Conservation (phyloP, 1,140 invertebrate species). For the Sarcophaga peregrina region DNA sequence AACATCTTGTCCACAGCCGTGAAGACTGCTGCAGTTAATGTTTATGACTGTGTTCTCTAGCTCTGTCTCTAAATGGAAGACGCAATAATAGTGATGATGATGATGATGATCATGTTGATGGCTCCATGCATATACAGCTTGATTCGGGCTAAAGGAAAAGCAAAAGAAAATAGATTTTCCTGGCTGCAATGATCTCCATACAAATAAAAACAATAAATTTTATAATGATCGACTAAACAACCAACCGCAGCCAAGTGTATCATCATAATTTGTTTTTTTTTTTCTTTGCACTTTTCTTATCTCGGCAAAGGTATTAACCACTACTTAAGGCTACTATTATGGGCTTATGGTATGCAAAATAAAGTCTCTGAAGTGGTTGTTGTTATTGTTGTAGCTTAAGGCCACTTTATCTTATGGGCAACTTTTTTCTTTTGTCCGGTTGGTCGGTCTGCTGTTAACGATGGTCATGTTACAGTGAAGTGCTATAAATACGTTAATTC, state of each 20-base stretch:
- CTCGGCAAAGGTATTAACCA: not conserved
- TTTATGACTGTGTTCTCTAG: not conserved
- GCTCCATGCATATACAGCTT: constrained; percentile 28
- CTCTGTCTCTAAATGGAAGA: not conserved
- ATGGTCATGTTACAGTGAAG: constrained; percentile 32
- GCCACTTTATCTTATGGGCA: not conserved
- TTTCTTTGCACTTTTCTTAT: not conserved
- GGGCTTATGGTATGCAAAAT: no score
- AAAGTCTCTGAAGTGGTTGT: no score
- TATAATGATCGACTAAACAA: not conserved
- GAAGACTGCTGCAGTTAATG: constrained; percentile 34
- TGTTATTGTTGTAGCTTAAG: not conserved
- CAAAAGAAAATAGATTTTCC: constrained; percentile 13
- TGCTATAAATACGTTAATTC: constrained; percentile 47
- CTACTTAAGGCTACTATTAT: not conserved
- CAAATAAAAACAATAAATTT: constrained; percentile 20
- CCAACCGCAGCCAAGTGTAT: constrained; percentile 28
- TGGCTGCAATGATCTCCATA: not conserved
- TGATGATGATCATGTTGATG: constrained; percentile 34
- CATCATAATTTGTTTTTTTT: not conserved
- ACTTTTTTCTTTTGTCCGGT: not conserved
- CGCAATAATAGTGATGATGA: not conserved
- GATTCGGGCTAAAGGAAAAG: not conserved
- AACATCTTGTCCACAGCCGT: constrained; percentile 45
- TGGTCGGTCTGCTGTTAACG: not conserved